phyloP scores from a whole-genome alignment of 2,113 vertebrate species.

The Orthonyx spaldingii region DNA sequence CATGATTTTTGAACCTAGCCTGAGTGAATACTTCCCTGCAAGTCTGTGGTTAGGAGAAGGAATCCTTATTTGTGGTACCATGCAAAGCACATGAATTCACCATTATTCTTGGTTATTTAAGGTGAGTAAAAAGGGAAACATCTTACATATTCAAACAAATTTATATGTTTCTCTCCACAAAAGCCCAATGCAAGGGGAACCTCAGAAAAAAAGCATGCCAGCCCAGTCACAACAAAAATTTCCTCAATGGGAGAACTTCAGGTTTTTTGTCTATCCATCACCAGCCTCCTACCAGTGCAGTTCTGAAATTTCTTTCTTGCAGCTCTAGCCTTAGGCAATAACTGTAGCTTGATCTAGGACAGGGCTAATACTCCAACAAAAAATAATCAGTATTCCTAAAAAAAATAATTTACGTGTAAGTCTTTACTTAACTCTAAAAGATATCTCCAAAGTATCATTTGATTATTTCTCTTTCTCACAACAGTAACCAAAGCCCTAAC shows the following conservation, averaged over 20 bases:
- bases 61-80: background rate
- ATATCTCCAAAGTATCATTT: background rate
- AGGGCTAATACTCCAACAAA: background rate
- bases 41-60: background rate
- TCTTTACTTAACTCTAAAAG: background rate
- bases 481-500: background rate
- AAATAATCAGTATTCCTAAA: background rate
- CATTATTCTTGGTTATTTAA: background rate
- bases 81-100: background rate
- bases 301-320: background rate
- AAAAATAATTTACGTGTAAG: background rate
- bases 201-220: background rate
- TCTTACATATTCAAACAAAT: background rate
- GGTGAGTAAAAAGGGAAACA: background rate
- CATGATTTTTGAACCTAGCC: background rate
- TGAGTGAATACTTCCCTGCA: background rate
- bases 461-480: background rate
- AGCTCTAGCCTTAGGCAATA: background rate
- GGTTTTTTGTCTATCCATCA: background rate
- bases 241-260: background rate
- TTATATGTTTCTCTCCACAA: background rate
- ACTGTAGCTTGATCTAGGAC: background rate
- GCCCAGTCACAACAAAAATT: background rate
- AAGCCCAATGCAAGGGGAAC: background rate
- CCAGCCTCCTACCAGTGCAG: background rate